Evolutionary conservation across 1,140 invertebrate species (phyloP).

Genomic region (Chymomyza costata): DNA sequence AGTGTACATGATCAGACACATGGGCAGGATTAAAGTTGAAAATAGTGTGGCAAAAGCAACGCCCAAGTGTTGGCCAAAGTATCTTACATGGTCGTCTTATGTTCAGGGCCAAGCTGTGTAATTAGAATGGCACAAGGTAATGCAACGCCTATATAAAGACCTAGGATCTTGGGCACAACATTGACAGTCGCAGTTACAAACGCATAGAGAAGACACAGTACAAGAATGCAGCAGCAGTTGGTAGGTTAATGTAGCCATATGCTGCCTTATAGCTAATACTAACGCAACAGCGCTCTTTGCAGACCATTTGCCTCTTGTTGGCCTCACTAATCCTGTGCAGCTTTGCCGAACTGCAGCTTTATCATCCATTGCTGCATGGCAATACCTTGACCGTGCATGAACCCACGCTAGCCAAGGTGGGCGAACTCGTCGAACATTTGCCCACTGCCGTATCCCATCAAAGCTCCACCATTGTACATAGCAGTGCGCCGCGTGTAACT

Average conservation of each 20-base stretch:
- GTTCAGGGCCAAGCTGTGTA: constrained; percentile 37
- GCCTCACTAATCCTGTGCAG: constrained; percentile 11
- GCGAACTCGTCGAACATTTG: constrained; percentile 41
- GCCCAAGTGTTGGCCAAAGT: constrained; percentile 7
- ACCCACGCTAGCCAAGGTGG: constrained; percentile 32
- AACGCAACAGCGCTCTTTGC: neutral
- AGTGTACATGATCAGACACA: constrained; percentile 14
- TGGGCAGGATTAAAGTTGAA: constrained; percentile 24
- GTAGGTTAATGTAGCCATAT: constrained; percentile 8
- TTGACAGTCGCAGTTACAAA: constrained; percentile 10
- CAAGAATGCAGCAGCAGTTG: constrained; percentile 34
- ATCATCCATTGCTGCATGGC: constrained; percentile 33
- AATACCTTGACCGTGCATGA: constrained; percentile 27
- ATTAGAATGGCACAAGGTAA: constrained; percentile 23
- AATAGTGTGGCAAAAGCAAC: constrained; percentile 1
- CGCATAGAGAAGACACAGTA: constrained; percentile 19
- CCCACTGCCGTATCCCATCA: constrained; percentile 73
- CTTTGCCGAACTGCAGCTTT: constrained; percentile 14
- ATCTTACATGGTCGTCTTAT: constrained; percentile 17
- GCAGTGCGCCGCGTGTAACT: constrained; percentile 24
- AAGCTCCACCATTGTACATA: constrained; percentile 75
- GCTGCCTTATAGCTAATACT: neutral
- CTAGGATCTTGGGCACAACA: neutral
- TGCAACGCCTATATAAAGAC: constrained; percentile 42
- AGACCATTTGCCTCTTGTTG: constrained; percentile 12